Evolutionary conservation across 2,797 vertebrate genomes (phyloP), one percentile per base, ranked within the genome.

Genomic region (Alca torda): DNA sequence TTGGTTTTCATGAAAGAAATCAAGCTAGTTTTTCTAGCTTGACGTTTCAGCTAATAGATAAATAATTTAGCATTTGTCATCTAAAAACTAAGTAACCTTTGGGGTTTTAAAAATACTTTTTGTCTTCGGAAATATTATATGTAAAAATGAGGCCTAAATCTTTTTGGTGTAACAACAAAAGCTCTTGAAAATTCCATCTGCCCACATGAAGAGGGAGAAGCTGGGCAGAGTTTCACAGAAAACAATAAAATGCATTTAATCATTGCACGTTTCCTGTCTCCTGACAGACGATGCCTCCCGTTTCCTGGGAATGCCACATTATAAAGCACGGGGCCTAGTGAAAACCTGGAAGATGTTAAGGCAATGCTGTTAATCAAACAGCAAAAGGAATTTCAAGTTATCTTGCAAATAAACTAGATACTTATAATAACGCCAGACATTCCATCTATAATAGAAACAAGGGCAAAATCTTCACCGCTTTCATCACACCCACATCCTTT

Each of bases 201-300:
- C 63, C 89, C 92, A 96, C 92, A 96, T 78, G 72, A 95, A 94
- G 90, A 79, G 46, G 48, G 46, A 94, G 54, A 96, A 92, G 91
- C 94, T 79, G 89, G 95, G 94, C 96, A 97, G 39, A 16, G 82
- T 92, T 95, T 96, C 95, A 97, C 76, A 95, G 92, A 94, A 95
- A 94, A 95, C 82, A 95, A 75, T 87, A 87, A 96, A 92, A 95
- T 50, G 67, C 79, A 93, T 79, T 96, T 89, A 93, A 91, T 95
- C 76, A 75, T 56, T 79, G 56, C 59, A 84, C 39, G 56, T 60
- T 97, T 97, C 92, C 95, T 91, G 75, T 77, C 90, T 93, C 83
- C 78, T 84, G 82, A 94, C 82, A 91, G 84, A 93, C 9, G 82
- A 95, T 95, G 78, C 86, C 89, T 95, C 82, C 91, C 73, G 59